Conservation (phyloP, 2,888 invertebrate genomes). For the Epinotia ramella region DNA sequence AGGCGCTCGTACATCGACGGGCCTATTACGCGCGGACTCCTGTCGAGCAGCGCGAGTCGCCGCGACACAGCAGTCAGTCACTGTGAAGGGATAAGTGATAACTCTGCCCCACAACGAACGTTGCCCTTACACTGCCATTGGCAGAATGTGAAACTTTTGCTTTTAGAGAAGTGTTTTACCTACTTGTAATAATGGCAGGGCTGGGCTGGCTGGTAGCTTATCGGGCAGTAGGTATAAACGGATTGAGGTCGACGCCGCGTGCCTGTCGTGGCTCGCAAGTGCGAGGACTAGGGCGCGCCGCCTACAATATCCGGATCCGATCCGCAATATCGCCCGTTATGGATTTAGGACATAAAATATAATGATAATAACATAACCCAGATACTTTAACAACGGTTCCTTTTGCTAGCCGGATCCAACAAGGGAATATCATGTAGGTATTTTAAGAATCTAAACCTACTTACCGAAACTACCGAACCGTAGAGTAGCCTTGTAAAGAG, state of each 20-base stretch:
- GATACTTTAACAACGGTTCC: constrained; percentile 41
- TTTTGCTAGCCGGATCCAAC: constrained; percentile 1
- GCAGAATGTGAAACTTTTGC: constrained; percentile 28
- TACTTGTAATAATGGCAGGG: constrained; percentile 38
- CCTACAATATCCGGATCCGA: constrained; percentile 67
- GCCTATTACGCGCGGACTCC: no score
- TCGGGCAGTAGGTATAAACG: constrained; percentile 59
- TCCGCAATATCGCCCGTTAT: constrained; percentile 64
- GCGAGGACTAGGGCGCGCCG: constrained; percentile 56
- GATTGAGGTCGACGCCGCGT: constrained; percentile 53
- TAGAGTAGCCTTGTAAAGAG: no score
- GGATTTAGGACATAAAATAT: constrained; percentile 68
- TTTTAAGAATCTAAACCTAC: no score
- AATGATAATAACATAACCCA: constrained; percentile 62
- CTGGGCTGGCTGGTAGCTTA: constrained; percentile 48
- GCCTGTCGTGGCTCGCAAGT: constrained; percentile 50
- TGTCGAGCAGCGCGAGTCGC: no score
- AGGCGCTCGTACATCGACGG: no score
- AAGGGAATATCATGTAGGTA: not conserved
- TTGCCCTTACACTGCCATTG: constrained; percentile 5
- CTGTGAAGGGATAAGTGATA: not conserved
- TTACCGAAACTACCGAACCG: no score
- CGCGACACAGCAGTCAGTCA: no score
- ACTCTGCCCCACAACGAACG: not conserved
- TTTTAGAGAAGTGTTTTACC: constrained; percentile 33